These are phyloP conservation scores for Andrena minutula DNA, from an alignment of 2,888 invertebrate genomes.

Conservation along the genomic window DNA sequence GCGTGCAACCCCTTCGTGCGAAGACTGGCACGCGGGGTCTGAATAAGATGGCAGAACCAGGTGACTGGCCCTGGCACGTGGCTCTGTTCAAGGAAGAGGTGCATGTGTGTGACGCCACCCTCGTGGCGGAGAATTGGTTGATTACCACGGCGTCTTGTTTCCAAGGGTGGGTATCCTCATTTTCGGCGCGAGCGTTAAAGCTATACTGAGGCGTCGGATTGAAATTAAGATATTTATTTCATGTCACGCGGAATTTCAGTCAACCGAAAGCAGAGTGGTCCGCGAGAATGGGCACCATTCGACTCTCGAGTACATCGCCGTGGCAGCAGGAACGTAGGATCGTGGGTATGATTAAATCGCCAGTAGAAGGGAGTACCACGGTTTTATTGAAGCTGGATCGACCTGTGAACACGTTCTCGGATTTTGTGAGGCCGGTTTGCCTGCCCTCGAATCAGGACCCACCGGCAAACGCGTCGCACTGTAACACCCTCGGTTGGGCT, in stretches of 20 bases:
- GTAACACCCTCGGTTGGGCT: conserved; percentile 95
- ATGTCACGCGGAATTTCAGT: conserved; percentile 81
- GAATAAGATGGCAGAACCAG: conserved; percentile 91
- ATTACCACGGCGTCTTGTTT: conserved; percentile 95
- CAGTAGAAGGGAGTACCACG: conserved; percentile 94
- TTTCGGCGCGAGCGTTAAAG: neutral
- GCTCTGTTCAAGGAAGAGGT: conserved; percentile 93
- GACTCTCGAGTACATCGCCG: conserved; percentile 92
- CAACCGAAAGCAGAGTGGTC: conserved; percentile 96
- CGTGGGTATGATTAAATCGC: conserved; percentile 95
- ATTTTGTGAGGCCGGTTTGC: conserved; percentile 94
- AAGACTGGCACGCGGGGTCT: conserved; percentile 86
- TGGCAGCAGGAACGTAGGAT: conserved; percentile 95
- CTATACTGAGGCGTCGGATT: no score
- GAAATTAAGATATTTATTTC: neutral
- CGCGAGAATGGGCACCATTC: conserved; percentile 91
- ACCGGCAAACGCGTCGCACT: conserved; percentile 86
- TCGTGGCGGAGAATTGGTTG: conserved; percentile 93
- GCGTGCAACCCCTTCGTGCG: conserved; percentile 87
- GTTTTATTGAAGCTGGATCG: conserved; percentile 93
- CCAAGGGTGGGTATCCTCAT: conserved; percentile 85
- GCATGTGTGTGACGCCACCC: conserved; percentile 95
- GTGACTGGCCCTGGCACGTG: conserved; percentile 97
- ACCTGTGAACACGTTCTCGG: conserved; percentile 89
- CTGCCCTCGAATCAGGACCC: conserved; percentile 88